phyloP scores from a whole-genome alignment of 64 coral and sea anemone genomes.

The Montipora foliosa region DNA sequence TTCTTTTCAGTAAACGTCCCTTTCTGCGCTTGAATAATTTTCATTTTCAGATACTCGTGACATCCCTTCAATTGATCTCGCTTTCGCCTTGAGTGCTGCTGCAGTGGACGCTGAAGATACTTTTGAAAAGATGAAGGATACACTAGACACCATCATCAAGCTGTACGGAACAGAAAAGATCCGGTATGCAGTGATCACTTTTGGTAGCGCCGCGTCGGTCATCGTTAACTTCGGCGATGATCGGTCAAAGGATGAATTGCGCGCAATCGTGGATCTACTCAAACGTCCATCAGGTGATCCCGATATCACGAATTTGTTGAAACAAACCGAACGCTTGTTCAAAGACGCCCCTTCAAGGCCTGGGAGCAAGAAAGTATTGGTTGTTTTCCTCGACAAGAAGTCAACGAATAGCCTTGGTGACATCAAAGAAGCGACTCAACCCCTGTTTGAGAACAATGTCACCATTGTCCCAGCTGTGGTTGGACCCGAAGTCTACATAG shows the following conservation, averaged over 20 bases:
- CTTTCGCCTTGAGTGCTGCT: constrained; percentile 76
- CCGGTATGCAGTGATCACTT: constrained; percentile 39
- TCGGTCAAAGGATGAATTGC: constrained; percentile 1
- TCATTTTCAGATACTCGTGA: constrained; percentile 23
- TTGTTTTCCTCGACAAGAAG: constrained; percentile 16
- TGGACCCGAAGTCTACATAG: constrained; percentile 43
- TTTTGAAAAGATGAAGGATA: constrained; percentile 51
- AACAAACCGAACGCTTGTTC: constrained; percentile 21
- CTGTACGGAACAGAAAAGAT: constrained; percentile 46
- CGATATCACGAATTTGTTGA: constrained; percentile 8
- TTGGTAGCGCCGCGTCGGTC: constrained; percentile 35
- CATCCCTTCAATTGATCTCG: constrained; percentile 45
- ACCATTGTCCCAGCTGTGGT: constrained; percentile 54
- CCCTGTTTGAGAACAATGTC: constrained; percentile 17
- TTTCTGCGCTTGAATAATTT: not conserved
- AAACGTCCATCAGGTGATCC: constrained; percentile 23
- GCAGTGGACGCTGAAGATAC: constrained; percentile 53
- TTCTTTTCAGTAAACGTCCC: too few relatives aligned
- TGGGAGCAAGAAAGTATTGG: constrained; percentile 6
- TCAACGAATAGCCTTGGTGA: constrained; percentile 18
- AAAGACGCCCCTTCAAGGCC: constrained; percentile 33
- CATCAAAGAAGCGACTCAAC: constrained; percentile 23
- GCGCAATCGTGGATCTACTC: not conserved
- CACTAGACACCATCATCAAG: constrained; percentile 50
- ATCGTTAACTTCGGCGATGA: constrained; percentile 61